Evolutionary conservation across 2,888 invertebrate genomes (phyloP).

Genomic region (Phanerotoma sp.): DNA sequence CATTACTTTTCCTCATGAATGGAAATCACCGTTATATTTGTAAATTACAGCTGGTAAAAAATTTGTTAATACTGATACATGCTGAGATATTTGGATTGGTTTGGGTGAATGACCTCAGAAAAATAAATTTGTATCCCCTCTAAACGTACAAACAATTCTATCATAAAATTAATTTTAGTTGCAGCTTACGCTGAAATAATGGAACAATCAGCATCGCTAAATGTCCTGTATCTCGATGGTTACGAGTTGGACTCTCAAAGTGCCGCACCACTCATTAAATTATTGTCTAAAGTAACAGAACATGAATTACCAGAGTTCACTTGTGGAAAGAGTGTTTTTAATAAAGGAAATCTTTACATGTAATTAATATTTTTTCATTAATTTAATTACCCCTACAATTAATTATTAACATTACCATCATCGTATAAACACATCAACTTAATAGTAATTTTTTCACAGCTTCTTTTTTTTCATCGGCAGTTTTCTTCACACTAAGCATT

Average conservation of each 20-base stretch:
- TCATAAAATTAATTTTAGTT: slow-evolving; percentile 39
- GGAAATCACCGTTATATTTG: background rate
- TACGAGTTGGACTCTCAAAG: slow-evolving; percentile 47
- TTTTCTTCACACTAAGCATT: too few species aligned
- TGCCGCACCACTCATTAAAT: slow-evolving; percentile 43
- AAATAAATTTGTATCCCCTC: background rate
- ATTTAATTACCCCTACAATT: too few species aligned
- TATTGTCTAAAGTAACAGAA: slow-evolving; percentile 40
- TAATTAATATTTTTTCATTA: slow-evolving; percentile 29
- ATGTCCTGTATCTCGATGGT: slow-evolving; percentile 48
- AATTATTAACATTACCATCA: slow-evolving; percentile 23
- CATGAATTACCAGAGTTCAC: slow-evolving; percentile 32
- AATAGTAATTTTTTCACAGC: slow-evolving; percentile 1
- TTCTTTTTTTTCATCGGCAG: slow-evolving; percentile 5
- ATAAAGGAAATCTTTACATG: slow-evolving; percentile 53
- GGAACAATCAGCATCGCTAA: slow-evolving; percentile 42
- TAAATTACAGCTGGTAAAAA: too few species aligned
- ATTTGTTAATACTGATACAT: too few species aligned
- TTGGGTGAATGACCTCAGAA: background rate
- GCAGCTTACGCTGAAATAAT: slow-evolving; percentile 48
- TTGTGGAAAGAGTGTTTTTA: slow-evolving; percentile 35
- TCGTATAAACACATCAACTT: slow-evolving; percentile 13
- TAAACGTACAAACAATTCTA: background rate
- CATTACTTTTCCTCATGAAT: background rate
- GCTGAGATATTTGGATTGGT: background rate